A percentile compares a stretch with the other conserved stretches of the same genome.
Evolutionary conservation across 2,113 vertebrate genomes (phyloP).

Genomic region (Malurus melanocephalus): DNA sequence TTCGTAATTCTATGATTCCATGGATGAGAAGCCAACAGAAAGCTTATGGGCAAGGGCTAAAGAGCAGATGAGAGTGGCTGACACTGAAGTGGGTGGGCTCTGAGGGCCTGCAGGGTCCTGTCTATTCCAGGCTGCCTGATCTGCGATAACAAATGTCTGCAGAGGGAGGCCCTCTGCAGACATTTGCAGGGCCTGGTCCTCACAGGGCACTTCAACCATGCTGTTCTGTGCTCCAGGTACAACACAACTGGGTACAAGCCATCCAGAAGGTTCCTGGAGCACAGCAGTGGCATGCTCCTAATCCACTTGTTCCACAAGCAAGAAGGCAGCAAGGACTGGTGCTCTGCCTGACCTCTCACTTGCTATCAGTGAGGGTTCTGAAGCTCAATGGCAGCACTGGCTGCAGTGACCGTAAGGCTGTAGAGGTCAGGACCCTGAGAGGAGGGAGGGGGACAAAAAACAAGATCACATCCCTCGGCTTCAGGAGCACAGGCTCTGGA

Average conservation of each 20-base stretch:
- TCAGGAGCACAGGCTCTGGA: background rate
- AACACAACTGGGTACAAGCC: background rate
- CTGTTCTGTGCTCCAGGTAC: background rate
- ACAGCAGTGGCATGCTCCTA: background rate
- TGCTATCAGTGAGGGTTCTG: background rate
- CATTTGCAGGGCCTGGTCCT: background rate
- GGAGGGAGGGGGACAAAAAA: background rate
- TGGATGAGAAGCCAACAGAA: background rate
- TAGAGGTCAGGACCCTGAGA: background rate
- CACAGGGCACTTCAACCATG: fast-evolving
- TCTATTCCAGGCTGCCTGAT: too few species aligned
- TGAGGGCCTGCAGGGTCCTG: too few species aligned
- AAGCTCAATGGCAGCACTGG: background rate
- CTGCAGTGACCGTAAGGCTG: background rate
- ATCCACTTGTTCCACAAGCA: too few species aligned
- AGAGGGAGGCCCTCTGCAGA: background rate
- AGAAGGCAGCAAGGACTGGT: background rate
- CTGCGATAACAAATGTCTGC: too few species aligned
- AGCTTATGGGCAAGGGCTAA: background rate
- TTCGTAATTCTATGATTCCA: too few species aligned
- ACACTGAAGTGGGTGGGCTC: too few species aligned
- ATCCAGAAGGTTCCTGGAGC: background rate
- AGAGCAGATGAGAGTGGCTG: background rate
- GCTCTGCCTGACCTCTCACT: background rate
- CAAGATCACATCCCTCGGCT: background rate